Conservation (phyloP, 2,888 invertebrate species). For the Pseudeuparius sepicola region DNA sequence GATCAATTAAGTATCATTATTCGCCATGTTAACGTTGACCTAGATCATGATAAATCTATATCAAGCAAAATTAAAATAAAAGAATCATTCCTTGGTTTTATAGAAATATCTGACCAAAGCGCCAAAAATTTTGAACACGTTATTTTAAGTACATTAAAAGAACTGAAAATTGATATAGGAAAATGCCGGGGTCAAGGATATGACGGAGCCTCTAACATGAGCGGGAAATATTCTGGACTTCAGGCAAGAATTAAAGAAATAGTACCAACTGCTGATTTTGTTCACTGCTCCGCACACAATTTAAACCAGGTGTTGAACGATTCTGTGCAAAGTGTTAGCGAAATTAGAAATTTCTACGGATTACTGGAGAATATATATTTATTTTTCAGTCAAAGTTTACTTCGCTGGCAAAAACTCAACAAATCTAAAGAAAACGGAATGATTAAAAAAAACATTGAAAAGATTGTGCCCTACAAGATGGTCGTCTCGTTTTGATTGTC, state of each 20-base stretch:
- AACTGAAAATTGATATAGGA: too few species aligned
- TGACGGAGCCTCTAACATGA: slow-evolving; percentile 6
- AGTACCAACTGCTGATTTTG: slow-evolving; percentile 1
- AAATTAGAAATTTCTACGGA: slow-evolving; percentile 7
- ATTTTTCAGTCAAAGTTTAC: too few species aligned
- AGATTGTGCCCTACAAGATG: too few species aligned
- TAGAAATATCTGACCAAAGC: slow-evolving; percentile 5
- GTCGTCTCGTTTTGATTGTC: slow-evolving; percentile 8
- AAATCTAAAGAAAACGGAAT: slow-evolving; percentile 6
- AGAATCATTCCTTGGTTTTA: slow-evolving; percentile 7
- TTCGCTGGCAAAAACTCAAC: slow-evolving; percentile 1
- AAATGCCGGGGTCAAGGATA: background rate
- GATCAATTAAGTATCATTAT: too few species aligned
- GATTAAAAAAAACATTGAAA: too few species aligned
- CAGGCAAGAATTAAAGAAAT: slow-evolving; percentile 2
- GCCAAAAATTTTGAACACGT: slow-evolving; percentile 1
- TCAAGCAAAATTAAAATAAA: slow-evolving; percentile 6
- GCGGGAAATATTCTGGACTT: slow-evolving; percentile 8
- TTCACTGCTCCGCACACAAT: slow-evolving; percentile 7
- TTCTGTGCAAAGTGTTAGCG: too few species aligned
- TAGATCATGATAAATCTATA: slow-evolving; percentile 5
- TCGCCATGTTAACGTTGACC: slow-evolving; percentile 4
- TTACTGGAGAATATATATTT: too few species aligned
- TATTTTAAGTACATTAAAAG: too few species aligned
- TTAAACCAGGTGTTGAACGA: slow-evolving; percentile 6